Percentiles rank a stretch among this genome's conserved stretches.
Evolutionary conservation across 2,113 vertebrate genomes (phyloP).

Genomic region (Proterorhinus semilunaris): DNA sequence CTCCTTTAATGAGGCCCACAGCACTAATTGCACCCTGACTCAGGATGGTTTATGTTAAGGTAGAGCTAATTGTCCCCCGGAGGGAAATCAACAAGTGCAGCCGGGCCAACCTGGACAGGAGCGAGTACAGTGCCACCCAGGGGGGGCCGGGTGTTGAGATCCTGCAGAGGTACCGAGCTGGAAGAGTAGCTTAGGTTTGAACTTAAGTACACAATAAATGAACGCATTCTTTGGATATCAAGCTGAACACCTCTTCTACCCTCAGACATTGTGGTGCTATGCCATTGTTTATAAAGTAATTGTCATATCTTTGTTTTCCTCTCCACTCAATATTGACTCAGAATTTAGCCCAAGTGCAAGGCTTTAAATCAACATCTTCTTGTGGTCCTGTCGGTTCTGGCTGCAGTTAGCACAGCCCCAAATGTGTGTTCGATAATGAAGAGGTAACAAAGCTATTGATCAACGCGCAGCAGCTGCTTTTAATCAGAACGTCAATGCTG

Average conservation of each 20-base stretch:
- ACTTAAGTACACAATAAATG: too few species aligned
- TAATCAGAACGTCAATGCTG: not conserved
- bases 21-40: slow-evolving; percentile 44
- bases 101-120: not conserved
- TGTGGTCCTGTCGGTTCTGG: not conserved
- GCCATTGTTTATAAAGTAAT: too few species aligned
- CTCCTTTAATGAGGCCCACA: slow-evolving; percentile 40
- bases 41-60: slow-evolving; percentile 16
- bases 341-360: too few species aligned
- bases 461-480: not conserved
- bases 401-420: not conserved
- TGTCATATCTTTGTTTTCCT: too few species aligned
- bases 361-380: too few species aligned
- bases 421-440: not conserved
- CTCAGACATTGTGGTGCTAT: too few species aligned
- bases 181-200: too few species aligned
- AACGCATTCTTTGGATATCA: too few species aligned
- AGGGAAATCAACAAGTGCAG: not conserved
- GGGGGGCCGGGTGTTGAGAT: too few species aligned
- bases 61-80: slow-evolving; percentile 2
- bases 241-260: too few species aligned
- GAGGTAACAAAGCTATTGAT: not conserved
- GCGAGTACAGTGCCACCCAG: not conserved
- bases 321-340: too few species aligned
- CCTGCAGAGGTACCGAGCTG: too few species aligned